Conservation (phyloP, 1,140 invertebrate genomes). For the Brachystomella parvula region DNA sequence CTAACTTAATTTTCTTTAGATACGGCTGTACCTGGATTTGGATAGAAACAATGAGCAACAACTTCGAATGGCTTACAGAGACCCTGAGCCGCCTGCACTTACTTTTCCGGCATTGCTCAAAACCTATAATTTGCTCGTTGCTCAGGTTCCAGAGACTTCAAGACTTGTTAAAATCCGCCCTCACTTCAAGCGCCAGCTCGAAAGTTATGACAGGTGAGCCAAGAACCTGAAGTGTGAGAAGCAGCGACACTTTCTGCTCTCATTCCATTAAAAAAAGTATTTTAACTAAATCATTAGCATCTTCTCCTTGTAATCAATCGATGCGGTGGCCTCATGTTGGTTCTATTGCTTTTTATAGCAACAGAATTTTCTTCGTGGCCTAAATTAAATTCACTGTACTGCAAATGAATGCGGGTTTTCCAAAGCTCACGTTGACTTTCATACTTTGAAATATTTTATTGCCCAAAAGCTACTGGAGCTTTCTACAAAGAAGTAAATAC, state of each 20-base stretch:
- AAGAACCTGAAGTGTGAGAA: background rate
- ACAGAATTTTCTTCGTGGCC: too few species aligned
- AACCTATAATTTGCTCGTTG: constrained; percentile 58
- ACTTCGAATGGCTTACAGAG: too few species aligned
- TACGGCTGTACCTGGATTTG: constrained; percentile 36
- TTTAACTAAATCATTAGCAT: too few species aligned
- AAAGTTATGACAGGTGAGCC: constrained; percentile 59
- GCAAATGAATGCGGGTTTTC: too few species aligned
- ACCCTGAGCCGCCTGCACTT: background rate
- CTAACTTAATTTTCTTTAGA: constrained; percentile 24
- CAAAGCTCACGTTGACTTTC: background rate
- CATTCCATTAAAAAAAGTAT: background rate
- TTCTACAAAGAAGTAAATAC: constrained; percentile 32
- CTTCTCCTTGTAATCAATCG: too few species aligned
- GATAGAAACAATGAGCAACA: constrained; percentile 25
- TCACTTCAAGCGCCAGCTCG: constrained; percentile 65
- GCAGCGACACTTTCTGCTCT: background rate
- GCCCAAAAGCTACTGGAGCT: too few species aligned
- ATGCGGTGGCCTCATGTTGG: too few species aligned
- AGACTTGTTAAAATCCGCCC: constrained; percentile 57
- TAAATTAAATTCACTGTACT: too few species aligned
- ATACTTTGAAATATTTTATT: background rate
- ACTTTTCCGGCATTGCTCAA: constrained; percentile 58
- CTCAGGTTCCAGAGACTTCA: constrained; percentile 50
- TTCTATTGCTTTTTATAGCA: too few species aligned